These are phyloP conservation scores for Trachymyrmex septentrionalis DNA, from an alignment of 1,140 invertebrate genomes.

Conservation along the genomic window DNA sequence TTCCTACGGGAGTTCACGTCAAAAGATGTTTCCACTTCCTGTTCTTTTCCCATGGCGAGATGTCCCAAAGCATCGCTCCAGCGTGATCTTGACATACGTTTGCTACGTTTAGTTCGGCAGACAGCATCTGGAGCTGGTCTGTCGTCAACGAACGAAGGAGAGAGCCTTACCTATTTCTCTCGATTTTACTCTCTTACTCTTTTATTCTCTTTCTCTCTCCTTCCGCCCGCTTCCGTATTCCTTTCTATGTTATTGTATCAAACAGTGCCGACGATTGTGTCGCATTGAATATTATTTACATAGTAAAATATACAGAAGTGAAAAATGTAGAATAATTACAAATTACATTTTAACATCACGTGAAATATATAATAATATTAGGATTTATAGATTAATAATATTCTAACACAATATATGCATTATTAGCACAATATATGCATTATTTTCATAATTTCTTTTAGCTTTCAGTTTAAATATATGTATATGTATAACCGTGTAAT, in stretches of 20 bases:
- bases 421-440: background rate
- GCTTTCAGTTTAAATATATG: background rate
- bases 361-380: background rate
- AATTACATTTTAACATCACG: background rate
- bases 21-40: slow-evolving; percentile 21
- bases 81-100: slow-evolving; percentile 24
- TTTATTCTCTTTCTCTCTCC: background rate
- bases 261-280: background rate
- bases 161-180: background rate
- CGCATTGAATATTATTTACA: background rate
- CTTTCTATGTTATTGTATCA: slow-evolving; percentile 8
- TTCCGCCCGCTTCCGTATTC: slow-evolving; percentile 7
- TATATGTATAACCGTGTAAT: background rate
- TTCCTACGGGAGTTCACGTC: background rate
- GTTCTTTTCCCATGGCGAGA: slow-evolving; percentile 6
- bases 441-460: background rate
- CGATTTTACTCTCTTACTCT: background rate
- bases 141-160: background rate
- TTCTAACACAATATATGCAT: background rate
- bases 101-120: slow-evolving; percentile 9
- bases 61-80: slow-evolving; percentile 17
- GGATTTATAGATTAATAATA: background rate
- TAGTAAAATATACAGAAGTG: background rate
- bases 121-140: slow-evolving; percentile 41
- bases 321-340: background rate